Conservation (phyloP, 2,888 invertebrate genomes). For the Mactromeris polynyma region DNA sequence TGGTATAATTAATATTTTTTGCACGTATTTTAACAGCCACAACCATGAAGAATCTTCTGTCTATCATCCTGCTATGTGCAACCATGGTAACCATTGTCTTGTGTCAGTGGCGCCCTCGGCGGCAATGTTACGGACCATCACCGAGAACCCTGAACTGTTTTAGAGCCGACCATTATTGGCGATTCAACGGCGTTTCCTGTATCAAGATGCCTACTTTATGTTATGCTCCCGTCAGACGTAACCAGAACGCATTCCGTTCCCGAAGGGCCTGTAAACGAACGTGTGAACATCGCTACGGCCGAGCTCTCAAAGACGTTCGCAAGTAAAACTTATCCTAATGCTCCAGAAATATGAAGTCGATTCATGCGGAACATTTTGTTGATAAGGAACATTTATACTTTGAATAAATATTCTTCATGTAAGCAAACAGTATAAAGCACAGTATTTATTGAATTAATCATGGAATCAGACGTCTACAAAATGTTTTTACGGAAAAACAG, state of each 20-base stretch:
- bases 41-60: background rate
- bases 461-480: too few species aligned
- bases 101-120: background rate
- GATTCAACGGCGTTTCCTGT: background rate
- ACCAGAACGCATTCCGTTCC: background rate
- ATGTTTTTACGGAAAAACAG: too few species aligned
- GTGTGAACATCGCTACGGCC: background rate
- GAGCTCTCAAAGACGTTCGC: background rate
- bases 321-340: too few species aligned
- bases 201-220: background rate
- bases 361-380: too few species aligned
- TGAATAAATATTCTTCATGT: too few species aligned
- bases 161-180: slow-evolving; percentile 19
- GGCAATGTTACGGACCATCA: background rate
- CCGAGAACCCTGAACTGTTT: background rate
- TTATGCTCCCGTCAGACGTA: background rate
- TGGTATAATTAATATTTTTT: background rate
- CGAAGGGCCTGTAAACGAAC: background rate
- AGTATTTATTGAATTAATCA: too few species aligned
- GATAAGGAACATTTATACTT: too few species aligned
- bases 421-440: too few species aligned
- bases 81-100: background rate
- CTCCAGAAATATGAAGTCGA: too few species aligned
- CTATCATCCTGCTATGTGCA: background rate
- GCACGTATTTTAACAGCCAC: background rate